These are phyloP conservation scores for Drosophila lacertosa DNA, from an alignment of 1,140 invertebrate genomes.

Conservation along the genomic window DNA sequence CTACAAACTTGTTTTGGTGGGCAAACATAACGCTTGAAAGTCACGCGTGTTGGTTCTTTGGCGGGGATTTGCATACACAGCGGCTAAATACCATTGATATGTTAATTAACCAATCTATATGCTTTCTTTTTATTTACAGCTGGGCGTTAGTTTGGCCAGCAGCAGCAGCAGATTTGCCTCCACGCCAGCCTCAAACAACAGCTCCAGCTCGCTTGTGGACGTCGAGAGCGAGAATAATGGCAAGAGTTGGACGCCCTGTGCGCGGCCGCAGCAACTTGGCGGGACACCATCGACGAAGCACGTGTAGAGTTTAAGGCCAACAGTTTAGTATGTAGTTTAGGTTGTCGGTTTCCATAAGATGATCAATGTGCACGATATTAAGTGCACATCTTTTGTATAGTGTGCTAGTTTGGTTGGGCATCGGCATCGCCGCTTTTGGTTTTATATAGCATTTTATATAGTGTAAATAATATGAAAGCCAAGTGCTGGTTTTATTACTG, in stretches of 20 bases:
- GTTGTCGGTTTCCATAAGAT: slow-evolving; percentile 48
- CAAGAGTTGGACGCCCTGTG: slow-evolving; percentile 45
- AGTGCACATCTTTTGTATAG: slow-evolving; percentile 19
- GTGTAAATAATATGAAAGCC: slow-evolving; percentile 55
- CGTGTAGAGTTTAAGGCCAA: slow-evolving; percentile 30
- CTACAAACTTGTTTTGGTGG: slow-evolving; percentile 38
- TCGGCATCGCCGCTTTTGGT: slow-evolving; percentile 46
- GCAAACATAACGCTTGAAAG: not conserved
- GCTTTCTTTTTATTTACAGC: slow-evolving; percentile 33
- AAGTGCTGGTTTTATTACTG: slow-evolving; percentile 59
- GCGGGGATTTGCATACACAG: slow-evolving; percentile 21
- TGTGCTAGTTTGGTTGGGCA: slow-evolving; percentile 52
- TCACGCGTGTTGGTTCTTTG: slow-evolving; percentile 20
- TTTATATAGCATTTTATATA: slow-evolving; percentile 59
- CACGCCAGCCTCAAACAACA: slow-evolving; percentile 30
- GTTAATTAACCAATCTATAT: slow-evolving; percentile 40
- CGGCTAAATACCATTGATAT: slow-evolving; percentile 30
- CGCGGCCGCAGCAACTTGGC: slow-evolving; percentile 35
- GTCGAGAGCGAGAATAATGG: slow-evolving; percentile 7
- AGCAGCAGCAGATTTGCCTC: slow-evolving; percentile 58
- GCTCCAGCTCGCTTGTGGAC: slow-evolving; percentile 35
- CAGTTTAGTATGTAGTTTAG: slow-evolving; percentile 44
- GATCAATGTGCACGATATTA: slow-evolving; percentile 23
- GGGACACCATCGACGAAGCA: slow-evolving; percentile 29
- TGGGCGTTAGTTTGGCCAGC: slow-evolving; percentile 54